Evolutionary conservation across 2,888 invertebrate genomes (phyloP), one percentile per base, ranked within the genome.

Genomic region (Phyllotreta cruciferae): DNA sequence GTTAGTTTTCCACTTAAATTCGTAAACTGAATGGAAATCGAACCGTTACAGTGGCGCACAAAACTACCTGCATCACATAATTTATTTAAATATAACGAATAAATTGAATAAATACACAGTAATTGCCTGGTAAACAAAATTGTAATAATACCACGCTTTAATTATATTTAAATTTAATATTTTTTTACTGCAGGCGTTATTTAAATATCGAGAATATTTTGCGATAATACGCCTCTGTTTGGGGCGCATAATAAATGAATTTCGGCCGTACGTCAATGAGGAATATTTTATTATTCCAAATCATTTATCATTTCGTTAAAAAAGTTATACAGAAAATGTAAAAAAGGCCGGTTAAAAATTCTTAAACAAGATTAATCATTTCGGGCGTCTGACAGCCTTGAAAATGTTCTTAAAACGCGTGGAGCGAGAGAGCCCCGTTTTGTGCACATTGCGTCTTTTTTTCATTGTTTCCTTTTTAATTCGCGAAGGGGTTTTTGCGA

Each of bases 271-370:
- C 66, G 66, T 69, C 69, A 67, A 66, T 69, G 69, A 60, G 53
- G 64, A 52, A 66, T 66, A 68, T 68, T 68, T 66, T 68, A 68
- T 68, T 66, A 68, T 68, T 68, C 68, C 36, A 47, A 68, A 69
- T 69, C 69, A 69, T 69, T 69, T 66, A 69, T 69, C 69, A 69
- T 67, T 63, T 55, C 49, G 66, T 69, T 67, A 69, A 71, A 70
- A 73, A 73, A 71, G 69, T 73, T 71, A 71, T 69, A 73, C 71
- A 69, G 71, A 75, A 75, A 75, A 73, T 69, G 73, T 74, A 72
- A 74, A 52, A 75, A 75, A 73, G 74, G 73, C 71, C 72, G 71
- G 72, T 74, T 75, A 72, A 74, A 76, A 76, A 75, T 74, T 74
- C 74, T 73, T 72, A 70, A 72, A 74, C 71, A 73, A 71, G 72